These are phyloP conservation scores for Hafferia zeledoni DNA, from an alignment of 2,797 vertebrate species.

Conservation along the genomic window DNA sequence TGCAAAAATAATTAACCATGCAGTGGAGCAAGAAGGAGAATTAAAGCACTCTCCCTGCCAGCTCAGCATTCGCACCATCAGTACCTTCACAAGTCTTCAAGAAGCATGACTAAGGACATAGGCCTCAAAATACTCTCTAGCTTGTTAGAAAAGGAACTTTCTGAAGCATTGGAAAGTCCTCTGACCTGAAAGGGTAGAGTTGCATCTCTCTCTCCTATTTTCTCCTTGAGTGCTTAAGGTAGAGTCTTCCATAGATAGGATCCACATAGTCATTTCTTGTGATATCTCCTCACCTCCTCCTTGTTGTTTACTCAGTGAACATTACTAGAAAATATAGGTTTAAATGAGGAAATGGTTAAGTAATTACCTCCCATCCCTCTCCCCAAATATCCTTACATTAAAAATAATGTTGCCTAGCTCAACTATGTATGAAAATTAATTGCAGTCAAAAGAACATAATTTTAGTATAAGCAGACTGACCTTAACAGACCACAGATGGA, in stretches of 20 bases:
- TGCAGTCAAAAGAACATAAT: background rate
- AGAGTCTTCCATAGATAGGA: background rate
- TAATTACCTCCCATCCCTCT: background rate
- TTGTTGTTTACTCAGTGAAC: background rate
- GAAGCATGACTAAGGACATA: background rate
- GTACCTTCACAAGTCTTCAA: background rate
- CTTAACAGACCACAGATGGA: background rate
- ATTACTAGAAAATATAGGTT: background rate
- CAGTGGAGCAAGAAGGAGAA: background rate
- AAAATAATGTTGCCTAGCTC: background rate
- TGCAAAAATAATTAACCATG: slow-evolving; percentile 18
- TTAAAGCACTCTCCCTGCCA: background rate
- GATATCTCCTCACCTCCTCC: fast-evolving
- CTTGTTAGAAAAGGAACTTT: background rate
- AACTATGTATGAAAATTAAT: background rate
- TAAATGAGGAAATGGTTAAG: background rate
- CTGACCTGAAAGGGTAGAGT: background rate
- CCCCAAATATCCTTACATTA: background rate
- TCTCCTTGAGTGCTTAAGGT: background rate
- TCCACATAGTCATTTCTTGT: background rate
- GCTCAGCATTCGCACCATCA: background rate
- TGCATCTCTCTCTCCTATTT: background rate
- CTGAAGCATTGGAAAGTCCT: background rate
- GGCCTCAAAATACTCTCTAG: background rate
- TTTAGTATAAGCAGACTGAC: background rate